Evolutionary conservation across 2,888 invertebrate species (phyloP).

Genomic region (Lissonota sp.): DNA sequence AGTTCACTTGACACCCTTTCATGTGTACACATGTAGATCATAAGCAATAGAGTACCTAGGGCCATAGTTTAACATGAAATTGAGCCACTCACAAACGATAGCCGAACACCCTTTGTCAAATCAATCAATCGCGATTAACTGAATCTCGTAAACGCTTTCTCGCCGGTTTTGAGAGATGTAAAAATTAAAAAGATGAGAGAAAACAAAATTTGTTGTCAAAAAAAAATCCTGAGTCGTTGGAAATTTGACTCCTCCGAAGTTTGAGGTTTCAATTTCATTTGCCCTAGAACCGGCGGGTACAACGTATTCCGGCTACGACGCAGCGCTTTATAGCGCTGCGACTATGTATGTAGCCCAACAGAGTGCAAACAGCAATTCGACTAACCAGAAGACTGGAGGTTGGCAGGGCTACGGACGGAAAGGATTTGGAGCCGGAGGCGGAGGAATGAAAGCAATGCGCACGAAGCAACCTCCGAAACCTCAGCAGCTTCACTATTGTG

Average conservation of each 20-base stretch:
- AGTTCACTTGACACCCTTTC: too few species aligned
- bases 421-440: conserved; percentile 84
- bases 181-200: conserved; percentile 5
- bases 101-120: conserved; percentile 1
- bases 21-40: too few species aligned
- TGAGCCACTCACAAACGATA: conserved; percentile 34
- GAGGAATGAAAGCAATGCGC: conserved; percentile 86
- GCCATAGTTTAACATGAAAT: conserved; percentile 42
- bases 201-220: conserved; percentile 13
- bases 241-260: conserved; percentile 76
- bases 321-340: conserved; percentile 97
- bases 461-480: conserved; percentile 94
- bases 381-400: conserved; percentile 85
- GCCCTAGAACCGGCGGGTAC: conserved; percentile 87
- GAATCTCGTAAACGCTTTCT: conserved; percentile 22
- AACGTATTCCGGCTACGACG: conserved; percentile 95
- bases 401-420: conserved; percentile 87
- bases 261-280: conserved; percentile 83
- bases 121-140: conserved; percentile 13
- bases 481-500: conserved; percentile 98
- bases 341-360: conserved; percentile 95
- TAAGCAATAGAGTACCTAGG: background rate
- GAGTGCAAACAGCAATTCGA: conserved; percentile 84
- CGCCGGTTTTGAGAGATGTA: conserved; percentile 39
- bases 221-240: conserved; percentile 53